phyloP scores from a whole-genome alignment of 2,113 vertebrate genomes.

The Candoia aspera region DNA sequence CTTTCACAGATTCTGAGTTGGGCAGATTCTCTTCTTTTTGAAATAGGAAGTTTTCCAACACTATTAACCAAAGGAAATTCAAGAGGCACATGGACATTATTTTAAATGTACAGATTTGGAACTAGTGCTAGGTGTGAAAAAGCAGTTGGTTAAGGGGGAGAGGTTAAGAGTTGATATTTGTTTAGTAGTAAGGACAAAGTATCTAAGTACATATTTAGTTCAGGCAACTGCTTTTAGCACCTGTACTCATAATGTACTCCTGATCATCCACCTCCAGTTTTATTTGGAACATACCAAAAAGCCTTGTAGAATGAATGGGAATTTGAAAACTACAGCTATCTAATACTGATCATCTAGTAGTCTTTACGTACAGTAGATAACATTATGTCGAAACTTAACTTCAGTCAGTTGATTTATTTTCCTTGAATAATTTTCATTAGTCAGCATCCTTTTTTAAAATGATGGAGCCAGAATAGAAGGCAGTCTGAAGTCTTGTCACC shows the following conservation, averaged over 20 bases:
- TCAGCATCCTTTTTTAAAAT: neutral
- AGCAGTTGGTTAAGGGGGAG: neutral
- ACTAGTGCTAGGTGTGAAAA: neutral
- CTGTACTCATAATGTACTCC: neutral
- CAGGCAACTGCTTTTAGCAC: neutral
- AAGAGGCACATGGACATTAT: neutral
- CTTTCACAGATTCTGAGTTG: neutral
- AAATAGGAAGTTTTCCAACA: neutral
- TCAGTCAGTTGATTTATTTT: neutral
- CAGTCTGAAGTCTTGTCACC: too few species aligned
- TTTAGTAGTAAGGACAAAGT: neutral
- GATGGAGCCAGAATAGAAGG: too few species aligned
- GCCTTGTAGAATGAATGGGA: neutral
- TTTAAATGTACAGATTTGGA: neutral
- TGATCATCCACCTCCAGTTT: neutral
- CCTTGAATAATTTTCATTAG: neutral
- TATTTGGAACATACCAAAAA: neutral
- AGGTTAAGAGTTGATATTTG: neutral
- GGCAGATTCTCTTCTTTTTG: neutral
- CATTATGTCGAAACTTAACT: neutral
- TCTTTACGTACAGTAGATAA: neutral
- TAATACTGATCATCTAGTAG: neutral
- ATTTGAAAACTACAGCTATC: neutral
- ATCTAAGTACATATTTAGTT: neutral
- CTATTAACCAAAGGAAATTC: neutral